These are phyloP conservation scores for Kuschelorhynchus macadamiae DNA, from an alignment of 2,888 invertebrate genomes.

Conservation along the genomic window DNA sequence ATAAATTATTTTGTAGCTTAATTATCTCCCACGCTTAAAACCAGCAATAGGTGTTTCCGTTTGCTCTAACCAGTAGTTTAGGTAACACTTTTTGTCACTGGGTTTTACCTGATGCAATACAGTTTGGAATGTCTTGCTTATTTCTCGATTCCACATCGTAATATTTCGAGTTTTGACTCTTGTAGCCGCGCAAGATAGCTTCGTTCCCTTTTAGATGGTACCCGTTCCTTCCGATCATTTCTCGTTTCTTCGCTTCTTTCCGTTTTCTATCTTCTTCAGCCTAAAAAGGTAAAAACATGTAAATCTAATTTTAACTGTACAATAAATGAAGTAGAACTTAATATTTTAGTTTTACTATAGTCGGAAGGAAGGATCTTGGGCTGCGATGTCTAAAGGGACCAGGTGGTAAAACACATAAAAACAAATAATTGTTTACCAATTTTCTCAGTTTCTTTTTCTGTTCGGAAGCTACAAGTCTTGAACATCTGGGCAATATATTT, in stretches of 20 bases:
- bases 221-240: slow-evolving; percentile 64
- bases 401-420: too few relatives aligned
- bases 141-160: slow-evolving; percentile 70
- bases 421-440: slow-evolving; percentile 52
- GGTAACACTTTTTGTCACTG: too few relatives aligned
- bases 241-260: slow-evolving; percentile 63
- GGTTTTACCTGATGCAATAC: slow-evolving; percentile 69
- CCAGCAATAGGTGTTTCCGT: too few relatives aligned
- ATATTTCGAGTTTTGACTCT: slow-evolving; percentile 61
- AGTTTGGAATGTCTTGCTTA: slow-evolving; percentile 68
- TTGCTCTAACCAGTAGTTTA: too few relatives aligned
- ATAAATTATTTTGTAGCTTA: too few relatives aligned
- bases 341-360: too few relatives aligned
- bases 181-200: slow-evolving; percentile 69
- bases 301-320: not conserved
- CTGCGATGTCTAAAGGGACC: too few relatives aligned
- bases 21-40: too few relatives aligned
- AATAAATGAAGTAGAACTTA: too few relatives aligned
- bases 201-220: slow-evolving; percentile 64
- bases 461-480: slow-evolving; percentile 50
- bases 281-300: slow-evolving; percentile 43
- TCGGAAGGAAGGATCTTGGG: too few relatives aligned
- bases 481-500: slow-evolving; percentile 52
- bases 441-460: slow-evolving; percentile 57
- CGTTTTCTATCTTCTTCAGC: slow-evolving; percentile 57